phyloP scores from a whole-genome alignment of 2,888 invertebrate species.

The Gasteruption jaculator region DNA sequence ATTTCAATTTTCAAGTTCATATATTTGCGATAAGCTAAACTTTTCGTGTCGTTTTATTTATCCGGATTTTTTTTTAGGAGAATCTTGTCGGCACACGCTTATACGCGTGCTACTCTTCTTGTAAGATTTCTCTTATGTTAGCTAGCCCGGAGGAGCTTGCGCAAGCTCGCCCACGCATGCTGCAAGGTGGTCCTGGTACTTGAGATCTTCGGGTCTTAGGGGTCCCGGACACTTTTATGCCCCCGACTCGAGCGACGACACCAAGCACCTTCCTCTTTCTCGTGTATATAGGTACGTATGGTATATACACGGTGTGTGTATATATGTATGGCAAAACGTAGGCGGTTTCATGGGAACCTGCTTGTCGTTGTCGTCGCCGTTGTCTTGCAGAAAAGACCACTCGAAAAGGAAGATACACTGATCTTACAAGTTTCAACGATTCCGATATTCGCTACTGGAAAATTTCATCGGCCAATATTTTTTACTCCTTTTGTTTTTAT shows the following conservation, averaged over 20 bases:
- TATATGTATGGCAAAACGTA: too few species aligned
- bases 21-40: conserved; percentile 12
- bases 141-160: conserved; percentile 31
- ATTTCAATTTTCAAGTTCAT: too few species aligned
- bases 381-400: too few species aligned
- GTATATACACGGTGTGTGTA: too few species aligned
- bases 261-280: conserved; percentile 34
- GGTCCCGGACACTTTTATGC: conserved; percentile 45
- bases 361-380: too few species aligned
- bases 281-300: too few species aligned
- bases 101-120: background rate
- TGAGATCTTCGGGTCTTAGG: conserved; percentile 41
- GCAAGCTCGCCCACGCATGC: conserved; percentile 45
- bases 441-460: too few species aligned
- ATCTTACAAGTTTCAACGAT: too few species aligned
- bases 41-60: conserved; percentile 20
- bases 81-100: conserved; percentile 17
- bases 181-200: conserved; percentile 44
- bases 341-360: too few species aligned
- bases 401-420: too few species aligned
- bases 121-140: conserved; percentile 19
- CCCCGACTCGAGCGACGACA: conserved; percentile 44
- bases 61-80: conserved; percentile 22
- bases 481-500: too few species aligned
- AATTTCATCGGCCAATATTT: too few species aligned